Conservation (phyloP, 2,888 invertebrate genomes). For the Gastrophysa polygoni region DNA sequence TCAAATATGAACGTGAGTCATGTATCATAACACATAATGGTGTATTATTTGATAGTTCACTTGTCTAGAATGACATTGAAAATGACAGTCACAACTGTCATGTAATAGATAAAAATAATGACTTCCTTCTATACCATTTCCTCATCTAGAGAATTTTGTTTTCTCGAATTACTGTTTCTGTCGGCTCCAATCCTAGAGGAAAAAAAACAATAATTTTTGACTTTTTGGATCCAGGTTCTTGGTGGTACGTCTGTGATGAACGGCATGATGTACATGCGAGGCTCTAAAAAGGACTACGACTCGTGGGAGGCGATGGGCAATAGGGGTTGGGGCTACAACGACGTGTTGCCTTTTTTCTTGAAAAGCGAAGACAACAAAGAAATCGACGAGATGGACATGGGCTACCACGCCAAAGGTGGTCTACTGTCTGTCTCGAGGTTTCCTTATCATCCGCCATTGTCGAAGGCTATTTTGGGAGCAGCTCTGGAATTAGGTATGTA, state of each 20-base stretch:
- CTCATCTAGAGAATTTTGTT: too few relatives aligned
- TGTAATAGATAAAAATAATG: too few relatives aligned
- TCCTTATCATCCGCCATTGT: slow-evolving; percentile 85
- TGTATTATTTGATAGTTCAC: too few relatives aligned
- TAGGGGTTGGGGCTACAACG: slow-evolving; percentile 87
- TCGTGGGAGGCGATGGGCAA: slow-evolving; percentile 86
- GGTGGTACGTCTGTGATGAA: slow-evolving; percentile 94
- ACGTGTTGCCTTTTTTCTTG: slow-evolving; percentile 88
- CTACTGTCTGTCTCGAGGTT: slow-evolving; percentile 80
- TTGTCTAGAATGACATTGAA: too few relatives aligned
- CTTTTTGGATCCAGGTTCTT: too few relatives aligned
- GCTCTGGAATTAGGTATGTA: slow-evolving; percentile 78
- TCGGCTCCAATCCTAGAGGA: too few relatives aligned
- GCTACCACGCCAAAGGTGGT: slow-evolving; percentile 80
- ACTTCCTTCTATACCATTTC: too few relatives aligned
- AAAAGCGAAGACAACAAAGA: slow-evolving; percentile 83
- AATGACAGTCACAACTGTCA: too few relatives aligned
- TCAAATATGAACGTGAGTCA: too few relatives aligned
- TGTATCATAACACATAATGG: too few relatives aligned
- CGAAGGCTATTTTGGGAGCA: slow-evolving; percentile 77
- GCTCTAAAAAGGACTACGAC: slow-evolving; percentile 85
- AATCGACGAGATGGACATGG: slow-evolving; percentile 72
- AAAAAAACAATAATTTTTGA: too few relatives aligned
- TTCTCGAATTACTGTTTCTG: too few relatives aligned
- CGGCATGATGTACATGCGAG: slow-evolving; percentile 96